Evolutionary conservation across 2,888 invertebrate genomes (phyloP), one percentile per base, ranked within the genome.

Genomic region (Limnephilus lunatus): DNA sequence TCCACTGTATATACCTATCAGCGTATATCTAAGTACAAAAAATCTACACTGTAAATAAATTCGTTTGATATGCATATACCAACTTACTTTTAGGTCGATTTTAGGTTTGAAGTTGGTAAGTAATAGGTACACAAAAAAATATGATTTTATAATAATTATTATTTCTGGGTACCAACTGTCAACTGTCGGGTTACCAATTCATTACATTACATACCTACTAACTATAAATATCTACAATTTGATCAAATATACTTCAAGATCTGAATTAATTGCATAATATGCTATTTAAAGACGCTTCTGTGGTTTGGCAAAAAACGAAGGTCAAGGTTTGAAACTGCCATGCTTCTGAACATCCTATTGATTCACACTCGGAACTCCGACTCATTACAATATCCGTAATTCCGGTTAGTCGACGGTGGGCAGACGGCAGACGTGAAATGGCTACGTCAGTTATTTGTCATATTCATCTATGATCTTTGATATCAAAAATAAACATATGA

Each of bases 391-490:
- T 68, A 68, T 68, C 68, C 19, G 31, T 19, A 31, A 82, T 82
- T 19, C 31, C 82, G 15, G 15, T 32, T 32, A 1, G 31, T 30
- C 30, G 1, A 1, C 44, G 31, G 82, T 14, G 32, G 82, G 32
- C 12, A 32, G 31, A 82, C 32, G 82, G 32, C 3, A 32, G 31
- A 82, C 19, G 32, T 9, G 4, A 82, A 82, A 82, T 82, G 14
- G 32, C 82, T 31, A 32, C 32, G 82, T 82, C 25, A 83, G 12
- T 82, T 25, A 83, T 83, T 83, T 83, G 83, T 83, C 83, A 83
- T 83, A 25, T 83, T 83, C 83, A 83, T 83, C 35, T 83, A 25
- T 39, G 83, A 11, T 83, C 31, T 83, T 83, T 82, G 32, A 82
- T 82, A 82, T 31, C 32, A 15, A 15, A 68, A 68, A 68, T 68